Base-by-base conservation (phyloP, 2,113 vertebrate species). In the Aegithalos caudatus region DNA sequence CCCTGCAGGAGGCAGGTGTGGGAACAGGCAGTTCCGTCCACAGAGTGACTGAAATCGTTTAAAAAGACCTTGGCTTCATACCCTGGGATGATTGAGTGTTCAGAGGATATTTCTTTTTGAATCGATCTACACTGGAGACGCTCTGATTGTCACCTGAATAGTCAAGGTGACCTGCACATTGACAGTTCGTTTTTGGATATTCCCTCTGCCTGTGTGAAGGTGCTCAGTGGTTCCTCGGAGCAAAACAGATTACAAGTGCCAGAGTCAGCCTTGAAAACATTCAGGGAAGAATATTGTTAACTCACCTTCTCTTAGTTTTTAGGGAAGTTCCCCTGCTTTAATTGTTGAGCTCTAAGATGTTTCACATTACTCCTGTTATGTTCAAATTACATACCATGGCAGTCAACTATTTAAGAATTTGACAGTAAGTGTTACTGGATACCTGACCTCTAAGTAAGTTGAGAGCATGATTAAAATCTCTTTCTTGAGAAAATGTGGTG, bases 381-480 rank as follows among this genome's bases (percentile, higher is more conserved):
- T 89, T 97, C 94, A 82, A 70, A 96, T 96, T 94, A 82, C 81
- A 67, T 67, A 51, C 71, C 48, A 6, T 67, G 78, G 56, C 64
- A 87, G 70, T 31, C 54, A 85, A 44, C 78, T 91, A 14, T 70
- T 94, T 88, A 93, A 94, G 86, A 82, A 91, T 83, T 23, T 33
- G 17, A 51, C 47, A 86, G 33, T 94, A 85, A 86, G 70, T 66
- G 70, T 91, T 94, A 82, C 64, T 83, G 67, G 89, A 96, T 65
- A 95, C 76, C n/a, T 86, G 78, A 94, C 71, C 58, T 90, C 48
- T 61, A 54, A 84, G 72, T 86, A 90, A 93, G 29, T 16, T 86
- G 47, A 95, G 76, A 78, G 42, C 81, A 35, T 0, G 2, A 67
- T 78, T 94, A 89, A 92, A 93, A 92, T 40, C 8, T 20, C 35